Conservation (phyloP, 2,113 vertebrate genomes). For the Nannobrachium achirus region DNA sequence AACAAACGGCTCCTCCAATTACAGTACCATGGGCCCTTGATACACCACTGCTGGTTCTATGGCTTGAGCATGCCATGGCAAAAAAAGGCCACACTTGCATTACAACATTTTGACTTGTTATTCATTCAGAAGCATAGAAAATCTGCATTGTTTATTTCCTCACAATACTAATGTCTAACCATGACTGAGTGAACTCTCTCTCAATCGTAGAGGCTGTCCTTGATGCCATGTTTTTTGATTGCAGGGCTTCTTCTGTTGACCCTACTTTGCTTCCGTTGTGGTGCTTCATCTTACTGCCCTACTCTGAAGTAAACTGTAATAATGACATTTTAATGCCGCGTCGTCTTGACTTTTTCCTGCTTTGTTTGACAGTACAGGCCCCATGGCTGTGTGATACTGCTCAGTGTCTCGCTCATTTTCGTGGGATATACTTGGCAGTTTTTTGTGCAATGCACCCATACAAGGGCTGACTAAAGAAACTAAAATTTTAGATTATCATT, state of each 20-base stretch:
- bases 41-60: not conserved
- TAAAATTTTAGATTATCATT: too few relatives aligned
- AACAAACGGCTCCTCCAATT: too few relatives aligned
- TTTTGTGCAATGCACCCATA: constrained; percentile 13
- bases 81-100: not conserved
- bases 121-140: constrained; percentile 53
- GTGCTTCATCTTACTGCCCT: constrained; percentile 41
- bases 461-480: not conserved
- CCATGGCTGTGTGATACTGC: constrained; percentile 38
- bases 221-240: constrained; percentile 42
- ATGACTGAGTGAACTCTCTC: constrained; percentile 24
- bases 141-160: constrained; percentile 46
- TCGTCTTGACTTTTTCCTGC: constrained; percentile 41
- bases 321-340: constrained; percentile 5
- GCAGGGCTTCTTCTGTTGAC: constrained; percentile 58
- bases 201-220: constrained; percentile 27
- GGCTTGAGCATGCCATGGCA: not conserved
- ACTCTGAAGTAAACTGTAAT: constrained; percentile 51
- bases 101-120: not conserved
- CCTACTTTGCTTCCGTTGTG: constrained; percentile 43
- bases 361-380: constrained; percentile 54
- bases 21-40: too few relatives aligned
- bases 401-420: constrained; percentile 42
- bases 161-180: constrained; percentile 53
- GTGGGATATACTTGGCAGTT: constrained; percentile 35